Base-by-base conservation (phyloP, 1,140 invertebrate species). In the Calycopis cecrops region DNA sequence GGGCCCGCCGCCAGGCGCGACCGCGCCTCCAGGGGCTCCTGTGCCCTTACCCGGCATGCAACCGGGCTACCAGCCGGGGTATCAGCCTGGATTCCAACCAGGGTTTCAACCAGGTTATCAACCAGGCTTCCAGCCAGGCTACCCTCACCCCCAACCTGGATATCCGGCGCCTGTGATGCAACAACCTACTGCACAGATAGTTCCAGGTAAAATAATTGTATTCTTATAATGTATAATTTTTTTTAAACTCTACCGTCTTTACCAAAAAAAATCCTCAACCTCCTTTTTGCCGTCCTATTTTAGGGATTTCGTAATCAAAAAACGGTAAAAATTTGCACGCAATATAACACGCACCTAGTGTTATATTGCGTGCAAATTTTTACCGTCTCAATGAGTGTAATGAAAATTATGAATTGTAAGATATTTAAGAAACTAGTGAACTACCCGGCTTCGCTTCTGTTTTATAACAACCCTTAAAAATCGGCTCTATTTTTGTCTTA, bases 41-140 rank as follows among this genome's bases (percentile, higher is more conserved):
- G 6, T 76, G 12, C 80, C 80, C 6, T 57, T 82, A 10, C 82
- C 80, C 28, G 82, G 79, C 35, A 80, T 81, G 76, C 81, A 84
- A 17, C 62, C 63, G 28, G 74, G 73, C 1, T 75, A 70, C 11
- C 76, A 79, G 16, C 76, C 75, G 34, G 76, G 79, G 0, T 76
- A 71, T 21, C 76, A 79, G 35, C 73, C 75, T 8, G 75, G 77
- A 0, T 75, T 67, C 35, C 73, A 79, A 38, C 69, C 71, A n/a
- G 76, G 71, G 0, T 81, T 69, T 55, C 77, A 79, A 57, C 74
- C 76, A n/a, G 79, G 79, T 9, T 80, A 65, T 52, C 72, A 77
- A 37, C 79, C 76, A 40, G 77, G 72, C 7, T 83, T 66, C 50
- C 73, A 77, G 44, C 56, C 60, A 18, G 76, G 76, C 6, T 79